Conservation (phyloP, 2,888 invertebrate species). For the Cantharis rustica region DNA sequence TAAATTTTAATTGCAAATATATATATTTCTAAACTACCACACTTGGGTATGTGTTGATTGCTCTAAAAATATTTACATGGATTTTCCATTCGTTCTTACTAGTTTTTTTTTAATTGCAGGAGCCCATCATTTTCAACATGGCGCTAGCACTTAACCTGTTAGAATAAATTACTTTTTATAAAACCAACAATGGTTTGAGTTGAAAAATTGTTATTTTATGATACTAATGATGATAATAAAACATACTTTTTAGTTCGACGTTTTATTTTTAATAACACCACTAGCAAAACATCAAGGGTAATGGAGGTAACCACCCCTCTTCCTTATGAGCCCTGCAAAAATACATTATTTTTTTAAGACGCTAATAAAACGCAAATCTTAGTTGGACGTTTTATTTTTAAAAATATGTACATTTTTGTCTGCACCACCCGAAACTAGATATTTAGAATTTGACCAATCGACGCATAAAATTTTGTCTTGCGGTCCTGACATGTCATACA, state of each 20-base stretch:
- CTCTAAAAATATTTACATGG: not conserved
- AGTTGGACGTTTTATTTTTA: slow-evolving; percentile 55
- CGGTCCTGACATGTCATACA: slow-evolving; percentile 92
- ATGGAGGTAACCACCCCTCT: too few relatives aligned
- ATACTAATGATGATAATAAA: not conserved
- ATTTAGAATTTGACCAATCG: slow-evolving; percentile 88
- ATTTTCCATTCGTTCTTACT: not conserved
- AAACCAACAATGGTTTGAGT: not conserved
- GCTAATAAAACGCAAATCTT: not conserved
- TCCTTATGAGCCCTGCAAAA: too few relatives aligned
- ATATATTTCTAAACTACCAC: too few relatives aligned
- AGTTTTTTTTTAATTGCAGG: slow-evolving; percentile 17
- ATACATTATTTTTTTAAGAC: too few relatives aligned
- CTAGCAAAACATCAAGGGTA: too few relatives aligned
- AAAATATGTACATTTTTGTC: slow-evolving; percentile 93
- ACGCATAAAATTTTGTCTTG: slow-evolving; percentile 91
- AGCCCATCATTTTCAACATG: slow-evolving; percentile 54
- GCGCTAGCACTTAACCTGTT: slow-evolving; percentile 44
- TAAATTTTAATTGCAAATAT: too few relatives aligned
- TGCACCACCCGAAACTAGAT: slow-evolving; percentile 88
- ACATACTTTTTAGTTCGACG: not conserved
- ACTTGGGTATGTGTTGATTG: too few relatives aligned
- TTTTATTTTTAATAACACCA: slow-evolving; percentile 46
- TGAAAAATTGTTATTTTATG: not conserved
- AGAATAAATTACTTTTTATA: not conserved